Evolutionary conservation across 2,888 invertebrate species (phyloP), one percentile per base, ranked within the genome.

Genomic region (Acleris literana): DNA sequence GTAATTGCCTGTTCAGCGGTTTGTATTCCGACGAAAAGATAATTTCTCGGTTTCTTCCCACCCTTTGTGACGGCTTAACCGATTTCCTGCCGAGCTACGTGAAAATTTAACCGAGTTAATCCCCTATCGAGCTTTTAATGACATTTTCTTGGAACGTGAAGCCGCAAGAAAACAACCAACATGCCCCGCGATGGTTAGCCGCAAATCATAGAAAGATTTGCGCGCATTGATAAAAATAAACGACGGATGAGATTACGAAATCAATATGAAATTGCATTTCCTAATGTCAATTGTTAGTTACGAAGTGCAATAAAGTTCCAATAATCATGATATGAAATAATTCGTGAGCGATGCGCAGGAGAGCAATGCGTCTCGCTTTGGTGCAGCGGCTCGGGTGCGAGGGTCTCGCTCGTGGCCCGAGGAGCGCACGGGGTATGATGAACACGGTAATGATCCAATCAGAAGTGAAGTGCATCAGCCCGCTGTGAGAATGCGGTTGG

Each of bases 371-470:
- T 81, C 83, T 77, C 78, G 83, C 74, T 85, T 84, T 61, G 51
- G 73, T 74, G 68, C 66, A 61, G 7, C 59, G 62, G 64, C 25
- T 46, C 39, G 52, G 65, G 65, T 72, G 69, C 66, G 73, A 83
- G 71, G 65, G 73, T 91, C 90, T 81, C 86, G 78, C 73, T 92
- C 87, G 69, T 74, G 77, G 86, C 86, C 86, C 75, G 88, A 86
- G 89, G 89, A 89, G 89, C 88, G 91, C 89, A 84, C 86, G 86
- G 87, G 87, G 90, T 91, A 92, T 92, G 92, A 92, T 92, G 92
- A 92, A 91, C 92, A 91, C 92, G 90, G 92, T 92, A 92, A 92
- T 92, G 92, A 92, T 92, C 92, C 92, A 92, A 92, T 92, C 92
- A 92, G 87, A 92, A 91, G 81, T 92, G 92, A 92, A 91, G 90